These are phyloP conservation scores for Distichodus sexfasciatus DNA, from an alignment of 2,797 vertebrate species.

Conservation along the genomic window DNA sequence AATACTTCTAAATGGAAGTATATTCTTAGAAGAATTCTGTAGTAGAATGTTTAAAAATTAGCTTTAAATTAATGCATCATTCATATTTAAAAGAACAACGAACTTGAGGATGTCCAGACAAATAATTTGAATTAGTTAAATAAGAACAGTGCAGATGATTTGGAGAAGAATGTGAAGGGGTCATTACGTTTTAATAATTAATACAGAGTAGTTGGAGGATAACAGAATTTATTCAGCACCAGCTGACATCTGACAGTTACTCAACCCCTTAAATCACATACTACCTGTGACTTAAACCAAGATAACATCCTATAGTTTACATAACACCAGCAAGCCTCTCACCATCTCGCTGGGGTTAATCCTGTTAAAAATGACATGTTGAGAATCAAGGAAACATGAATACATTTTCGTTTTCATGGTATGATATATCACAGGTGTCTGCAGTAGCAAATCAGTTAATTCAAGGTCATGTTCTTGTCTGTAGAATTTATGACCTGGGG, in stretches of 20 bases:
- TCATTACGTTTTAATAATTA: conserved; percentile 14
- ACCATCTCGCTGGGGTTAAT: neutral
- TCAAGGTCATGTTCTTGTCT: conserved; percentile 44
- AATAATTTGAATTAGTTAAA: neutral
- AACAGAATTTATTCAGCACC: conserved; percentile 21
- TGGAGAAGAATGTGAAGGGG: too few relatives aligned
- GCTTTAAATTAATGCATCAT: too few relatives aligned
- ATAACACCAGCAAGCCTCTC: neutral
- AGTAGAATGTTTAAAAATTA: too few relatives aligned
- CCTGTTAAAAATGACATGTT: neutral
- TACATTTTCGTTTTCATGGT: conserved; percentile 11
- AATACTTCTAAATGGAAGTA: too few relatives aligned
- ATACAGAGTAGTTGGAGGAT: conserved; percentile 10
- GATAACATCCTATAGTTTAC: conserved; percentile 18
- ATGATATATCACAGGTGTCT: neutral
- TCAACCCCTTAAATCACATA: conserved; percentile 41
- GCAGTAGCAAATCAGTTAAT: conserved; percentile 41
- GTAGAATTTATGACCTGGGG: conserved; percentile 54
- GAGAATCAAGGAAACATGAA: neutral
- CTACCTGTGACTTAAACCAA: conserved; percentile 24
- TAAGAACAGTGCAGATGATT: neutral
- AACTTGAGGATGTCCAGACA: too few relatives aligned
- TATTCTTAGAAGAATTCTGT: too few relatives aligned
- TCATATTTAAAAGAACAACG: too few relatives aligned
- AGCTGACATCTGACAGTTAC: conserved; percentile 17